phyloP scores from a whole-genome alignment of 2,888 invertebrate genomes.

The Phortica okadai region DNA sequence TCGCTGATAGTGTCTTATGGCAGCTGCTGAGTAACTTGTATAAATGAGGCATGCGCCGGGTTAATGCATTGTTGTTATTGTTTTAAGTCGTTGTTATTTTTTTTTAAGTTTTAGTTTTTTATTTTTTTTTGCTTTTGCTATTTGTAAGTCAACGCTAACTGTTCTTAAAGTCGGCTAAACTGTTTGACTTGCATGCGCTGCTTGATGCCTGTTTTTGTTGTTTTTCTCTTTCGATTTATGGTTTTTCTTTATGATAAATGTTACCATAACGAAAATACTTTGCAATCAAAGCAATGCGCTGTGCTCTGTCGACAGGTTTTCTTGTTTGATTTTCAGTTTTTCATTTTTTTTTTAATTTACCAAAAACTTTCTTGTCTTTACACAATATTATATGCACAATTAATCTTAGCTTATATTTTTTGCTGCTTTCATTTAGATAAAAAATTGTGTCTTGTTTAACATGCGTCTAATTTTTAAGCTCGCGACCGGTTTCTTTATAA shows the following conservation, averaged over 20 bases:
- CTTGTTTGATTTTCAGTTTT: not conserved
- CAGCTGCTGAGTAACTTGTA: slow-evolving; percentile 40
- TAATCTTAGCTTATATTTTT: too few species aligned
- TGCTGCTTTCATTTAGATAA: not conserved
- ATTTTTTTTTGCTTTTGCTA: slow-evolving; percentile 47
- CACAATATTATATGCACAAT: too few species aligned
- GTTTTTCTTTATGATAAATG: not conserved
- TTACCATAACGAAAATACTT: not conserved
- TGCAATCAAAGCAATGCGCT: not conserved
- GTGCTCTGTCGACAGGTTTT: not conserved
- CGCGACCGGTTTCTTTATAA: not conserved
- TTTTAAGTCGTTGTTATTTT: slow-evolving; percentile 44
- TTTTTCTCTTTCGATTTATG: not conserved
- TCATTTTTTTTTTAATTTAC: too few species aligned
- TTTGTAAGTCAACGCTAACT: slow-evolving; percentile 57
- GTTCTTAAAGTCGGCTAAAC: slow-evolving; percentile 17
- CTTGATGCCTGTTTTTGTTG: not conserved
- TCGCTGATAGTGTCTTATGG: slow-evolving; percentile 48
- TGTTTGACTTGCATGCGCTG: slow-evolving; percentile 5
- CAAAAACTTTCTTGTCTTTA: too few species aligned
- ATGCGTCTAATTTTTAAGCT: not conserved
- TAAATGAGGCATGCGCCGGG: slow-evolving; percentile 56
- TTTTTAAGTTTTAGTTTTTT: slow-evolving; percentile 47
- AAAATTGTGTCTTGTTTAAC: not conserved
- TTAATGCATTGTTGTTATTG: slow-evolving; percentile 70